phyloP scores from a whole-genome alignment of 23 tunicate species.

The Botrylloides violaceus region DNA sequence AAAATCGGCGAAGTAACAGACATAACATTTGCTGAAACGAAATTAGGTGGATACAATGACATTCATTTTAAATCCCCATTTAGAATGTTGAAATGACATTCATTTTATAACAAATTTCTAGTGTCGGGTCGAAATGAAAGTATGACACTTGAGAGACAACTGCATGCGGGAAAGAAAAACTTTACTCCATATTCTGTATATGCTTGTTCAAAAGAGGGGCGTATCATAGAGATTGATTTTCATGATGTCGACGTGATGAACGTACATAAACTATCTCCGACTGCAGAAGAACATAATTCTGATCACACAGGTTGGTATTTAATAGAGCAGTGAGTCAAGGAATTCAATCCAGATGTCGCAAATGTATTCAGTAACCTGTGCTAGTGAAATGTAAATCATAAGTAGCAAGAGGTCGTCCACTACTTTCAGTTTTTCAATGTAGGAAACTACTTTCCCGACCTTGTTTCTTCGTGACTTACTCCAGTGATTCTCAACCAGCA shows the following conservation, averaged over 20 bases:
- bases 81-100: too few relatives aligned
- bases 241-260: constrained; percentile 3
- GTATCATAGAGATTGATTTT: constrained; percentile 63
- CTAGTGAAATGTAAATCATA: too few relatives aligned
- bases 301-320: neutral
- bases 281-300: neutral
- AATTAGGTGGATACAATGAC: constrained; percentile 4
- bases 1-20: constrained; percentile 72
- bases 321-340: neutral
- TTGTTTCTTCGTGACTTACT: too few relatives aligned
- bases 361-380: too few relatives aligned
- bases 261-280: constrained; percentile 3
- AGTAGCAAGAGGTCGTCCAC: too few relatives aligned
- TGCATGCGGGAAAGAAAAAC: neutral
- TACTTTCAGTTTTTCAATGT: too few relatives aligned
- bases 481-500: too few relatives aligned
- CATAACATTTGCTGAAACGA: constrained; percentile 56
- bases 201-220: constrained; percentile 74
- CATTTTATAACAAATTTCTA: neutral
- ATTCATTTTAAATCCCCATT: too few relatives aligned
- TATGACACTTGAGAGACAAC: neutral
- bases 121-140: constrained; percentile 19
- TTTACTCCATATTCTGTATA: constrained; percentile 34
- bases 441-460: too few relatives aligned
- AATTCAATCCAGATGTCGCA: too few relatives aligned